A percentile compares a stretch with the other conserved stretches of the same genome.
Evolutionary conservation across 2,113 vertebrate genomes (phyloP).

Genomic region (Pangasianodon hypophthalmus): DNA sequence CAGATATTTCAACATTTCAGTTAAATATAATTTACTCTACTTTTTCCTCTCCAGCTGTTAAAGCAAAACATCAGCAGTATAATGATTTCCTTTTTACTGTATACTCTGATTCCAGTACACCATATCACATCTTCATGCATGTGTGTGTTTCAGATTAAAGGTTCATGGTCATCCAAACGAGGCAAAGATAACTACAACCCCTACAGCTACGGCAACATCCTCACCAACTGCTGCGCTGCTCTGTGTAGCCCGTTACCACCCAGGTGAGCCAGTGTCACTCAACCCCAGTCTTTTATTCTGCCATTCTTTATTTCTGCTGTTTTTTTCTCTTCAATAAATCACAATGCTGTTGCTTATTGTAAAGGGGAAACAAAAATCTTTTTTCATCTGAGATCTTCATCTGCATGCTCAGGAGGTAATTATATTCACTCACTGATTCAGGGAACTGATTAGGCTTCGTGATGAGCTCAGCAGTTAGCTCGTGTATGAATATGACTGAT

Average conservation of each 20-base stretch:
- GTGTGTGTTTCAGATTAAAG: conserved; percentile 87
- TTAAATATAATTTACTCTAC: not conserved
- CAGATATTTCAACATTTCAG: not conserved
- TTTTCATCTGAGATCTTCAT: conserved; percentile 53
- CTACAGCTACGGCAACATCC: conserved; percentile 90
- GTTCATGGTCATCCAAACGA: conserved; percentile 93
- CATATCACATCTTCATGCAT: not conserved
- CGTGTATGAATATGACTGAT: conserved; percentile 22
- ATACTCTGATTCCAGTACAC: not conserved
- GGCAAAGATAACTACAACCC: conserved; percentile 94
- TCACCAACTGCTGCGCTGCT: conserved; percentile 90
- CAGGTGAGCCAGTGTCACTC: conserved; percentile 74
- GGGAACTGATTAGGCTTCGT: conserved; percentile 28
- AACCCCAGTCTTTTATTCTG: not conserved
- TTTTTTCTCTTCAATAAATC: not conserved
- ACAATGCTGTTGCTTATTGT: not conserved
- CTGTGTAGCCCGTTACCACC: conserved; percentile 91
- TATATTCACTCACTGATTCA: conserved; percentile 16
- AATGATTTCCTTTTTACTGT: not conserved
- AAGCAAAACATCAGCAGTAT: not conserved
- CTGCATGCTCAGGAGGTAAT: conserved; percentile 42
- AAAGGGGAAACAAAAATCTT: not conserved
- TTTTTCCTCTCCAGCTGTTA: not conserved
- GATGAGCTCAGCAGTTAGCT: conserved; percentile 47
- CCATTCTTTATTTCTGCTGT: not conserved